Evolutionary conservation across 2,888 invertebrate species (phyloP), one percentile per base, ranked within the genome.

Genomic region (Amphipyra berbera): DNA sequence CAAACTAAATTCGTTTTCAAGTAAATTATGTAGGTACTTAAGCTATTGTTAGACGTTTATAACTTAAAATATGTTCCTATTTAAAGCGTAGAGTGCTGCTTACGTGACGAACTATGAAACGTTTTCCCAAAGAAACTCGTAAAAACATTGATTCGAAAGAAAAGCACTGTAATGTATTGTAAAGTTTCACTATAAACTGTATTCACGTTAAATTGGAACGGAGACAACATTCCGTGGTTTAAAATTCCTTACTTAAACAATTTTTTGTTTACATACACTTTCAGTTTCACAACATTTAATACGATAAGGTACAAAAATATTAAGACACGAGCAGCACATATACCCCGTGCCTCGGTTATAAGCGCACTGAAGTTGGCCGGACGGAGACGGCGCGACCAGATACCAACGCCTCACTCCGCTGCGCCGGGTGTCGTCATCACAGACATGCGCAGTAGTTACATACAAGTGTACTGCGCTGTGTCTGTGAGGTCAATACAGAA

Each of bases 371-470:
- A 53, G 38, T n/a, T 38, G 12, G 15, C n/a, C n/a, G 45, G 5
- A n/a, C 6, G 30, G 4, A 1, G 10, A 30, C 50, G 14, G 38
- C 2, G 30, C 30, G 38, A 58, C 40, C n/a, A 21, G 21, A 21
- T 13, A 50, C n/a, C 15, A 30, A 15, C 41, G 7, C n/a, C n/a
- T 27, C n/a, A 40, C 38, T 5, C 59, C 30, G 7, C 30, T 30
- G 27, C 27, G n/a, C n/a, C n/a, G 30, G 30, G 41, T 74, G 46
- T 68, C 69, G 69, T 68, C 69, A 69, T 5, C 38, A 12, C 69
- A 54, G 55, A 56, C 75, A 75, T 69, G 69, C 69, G 69, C 69
- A 69, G 68, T 54, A 14, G n/a, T 7, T 30, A 7, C 30, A 4
- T 1, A 30, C 30, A 6, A 30, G 4, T 30, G 30, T 30, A 30